Percentiles rank a stretch among this genome's conserved stretches.
Evolutionary conservation across 35 echinoderm and acorn worm genomes (phyloP).

Genomic region (Lytechinus pictus): DNA sequence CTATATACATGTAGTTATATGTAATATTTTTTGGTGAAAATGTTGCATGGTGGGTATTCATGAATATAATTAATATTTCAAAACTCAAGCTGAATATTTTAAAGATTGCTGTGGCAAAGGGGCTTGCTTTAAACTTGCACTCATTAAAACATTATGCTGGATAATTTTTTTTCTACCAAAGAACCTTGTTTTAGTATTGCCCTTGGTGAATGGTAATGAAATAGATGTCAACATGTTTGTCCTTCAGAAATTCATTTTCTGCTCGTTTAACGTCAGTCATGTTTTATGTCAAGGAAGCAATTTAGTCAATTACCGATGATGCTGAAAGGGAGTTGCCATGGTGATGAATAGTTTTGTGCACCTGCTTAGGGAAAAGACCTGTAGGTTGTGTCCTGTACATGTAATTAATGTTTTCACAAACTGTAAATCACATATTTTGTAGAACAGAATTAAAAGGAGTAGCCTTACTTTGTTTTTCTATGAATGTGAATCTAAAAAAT

Average conservation of each 20-base stretch:
- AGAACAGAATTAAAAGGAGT: not conserved
- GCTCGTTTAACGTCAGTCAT: not conserved
- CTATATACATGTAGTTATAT: too few relatives aligned
- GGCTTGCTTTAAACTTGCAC: too few relatives aligned
- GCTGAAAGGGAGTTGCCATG: not conserved
- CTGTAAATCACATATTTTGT: not conserved
- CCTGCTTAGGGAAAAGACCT: not conserved
- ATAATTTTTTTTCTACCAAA: too few relatives aligned
- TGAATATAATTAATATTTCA: too few relatives aligned
- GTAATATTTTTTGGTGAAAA: too few relatives aligned
- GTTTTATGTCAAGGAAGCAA: not conserved
- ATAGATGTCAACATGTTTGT: not conserved
- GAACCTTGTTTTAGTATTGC: not conserved
- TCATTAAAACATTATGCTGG: too few relatives aligned
- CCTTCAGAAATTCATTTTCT: not conserved
- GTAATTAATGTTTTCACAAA: not conserved
- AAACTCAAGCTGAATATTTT: too few relatives aligned
- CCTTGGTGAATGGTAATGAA: not conserved
- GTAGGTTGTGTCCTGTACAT: not conserved
- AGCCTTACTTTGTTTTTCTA: not conserved
- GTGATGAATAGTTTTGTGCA: conserved; percentile 18
- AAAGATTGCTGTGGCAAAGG: too few relatives aligned
- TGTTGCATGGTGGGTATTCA: too few relatives aligned
- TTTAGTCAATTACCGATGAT: not conserved
- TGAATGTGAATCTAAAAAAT: not conserved